These are phyloP conservation scores for Embidobia sp. DNA, from an alignment of 2,888 invertebrate genomes.

Conservation along the genomic window DNA sequence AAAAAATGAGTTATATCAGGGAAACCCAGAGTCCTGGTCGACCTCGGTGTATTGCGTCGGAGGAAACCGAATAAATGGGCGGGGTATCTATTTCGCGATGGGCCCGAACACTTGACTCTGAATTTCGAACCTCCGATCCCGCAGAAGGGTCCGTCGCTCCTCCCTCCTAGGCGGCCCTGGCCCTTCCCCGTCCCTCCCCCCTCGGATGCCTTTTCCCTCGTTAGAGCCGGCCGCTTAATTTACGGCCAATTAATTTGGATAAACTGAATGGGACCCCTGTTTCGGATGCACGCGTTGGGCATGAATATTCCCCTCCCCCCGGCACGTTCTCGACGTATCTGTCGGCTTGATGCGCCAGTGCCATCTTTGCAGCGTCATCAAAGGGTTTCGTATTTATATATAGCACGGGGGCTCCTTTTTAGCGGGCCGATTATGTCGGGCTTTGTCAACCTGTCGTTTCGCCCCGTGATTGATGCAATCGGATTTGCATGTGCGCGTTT, in stretches of 20 bases:
- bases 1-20: too few species aligned
- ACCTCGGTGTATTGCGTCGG: too few species aligned
- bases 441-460: constrained; percentile 47
- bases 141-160: constrained; percentile 19
- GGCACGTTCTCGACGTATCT: constrained; percentile 56
- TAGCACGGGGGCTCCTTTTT: too few species aligned
- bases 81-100: too few species aligned
- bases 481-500: constrained; percentile 41
- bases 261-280: constrained; percentile 78
- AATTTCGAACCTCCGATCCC: not conserved
- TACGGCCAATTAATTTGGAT: constrained; percentile 82
- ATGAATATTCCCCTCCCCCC: constrained; percentile 70
- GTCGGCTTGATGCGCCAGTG: constrained; percentile 43
- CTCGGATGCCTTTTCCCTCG: constrained; percentile 68
- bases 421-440: constrained; percentile 39
- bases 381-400: too few species aligned
- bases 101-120: not conserved
- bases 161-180: constrained; percentile 57
- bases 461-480: constrained; percentile 48
- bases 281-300: constrained; percentile 80
- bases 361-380: constrained; percentile 49
- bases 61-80: too few species aligned
- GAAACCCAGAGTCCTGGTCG: too few species aligned
- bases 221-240: constrained; percentile 78
- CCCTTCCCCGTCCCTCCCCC: constrained; percentile 56